Evolutionary conservation across 1,140 invertebrate species (phyloP).

Genomic region (Lucilia cuprina): DNA sequence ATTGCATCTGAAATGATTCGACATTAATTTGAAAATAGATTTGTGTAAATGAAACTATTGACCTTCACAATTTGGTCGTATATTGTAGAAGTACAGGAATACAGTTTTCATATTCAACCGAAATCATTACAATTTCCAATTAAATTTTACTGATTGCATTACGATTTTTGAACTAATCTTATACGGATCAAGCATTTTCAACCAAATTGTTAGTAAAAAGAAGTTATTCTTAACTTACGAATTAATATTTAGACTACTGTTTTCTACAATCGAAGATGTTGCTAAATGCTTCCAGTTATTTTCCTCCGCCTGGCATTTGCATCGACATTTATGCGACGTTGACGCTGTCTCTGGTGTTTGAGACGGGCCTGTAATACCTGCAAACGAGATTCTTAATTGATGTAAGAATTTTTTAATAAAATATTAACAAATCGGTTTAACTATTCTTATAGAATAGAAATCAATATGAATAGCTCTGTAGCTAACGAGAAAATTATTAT

Average conservation of each 20-base stretch:
- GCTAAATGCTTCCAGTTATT: slow-evolving; percentile 52
- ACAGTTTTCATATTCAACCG: too few species aligned
- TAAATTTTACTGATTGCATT: too few species aligned
- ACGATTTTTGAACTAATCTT: too few species aligned
- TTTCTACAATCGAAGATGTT: slow-evolving; percentile 47
- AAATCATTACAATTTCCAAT: too few species aligned
- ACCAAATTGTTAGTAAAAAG: too few species aligned
- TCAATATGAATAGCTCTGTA: neutral
- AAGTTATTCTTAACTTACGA: slow-evolving; percentile 22
- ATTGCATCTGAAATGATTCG: neutral
- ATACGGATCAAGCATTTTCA: too few species aligned
- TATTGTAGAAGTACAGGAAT: too few species aligned
- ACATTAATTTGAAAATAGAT: neutral
- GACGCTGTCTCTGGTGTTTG: slow-evolving; percentile 40
- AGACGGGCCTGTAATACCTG: slow-evolving; percentile 59
- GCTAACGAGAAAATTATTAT: too few species aligned
- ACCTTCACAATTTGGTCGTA: too few species aligned
- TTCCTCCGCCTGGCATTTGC: slow-evolving; percentile 50
- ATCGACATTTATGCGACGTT: slow-evolving; percentile 36
- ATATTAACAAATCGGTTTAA: neutral
- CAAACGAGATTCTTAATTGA: slow-evolving; percentile 59
- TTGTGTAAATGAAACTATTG: too few species aligned
- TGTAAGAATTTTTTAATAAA: slow-evolving; percentile 35
- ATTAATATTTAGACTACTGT: slow-evolving; percentile 23
- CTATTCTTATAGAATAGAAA: neutral